Percentiles rank a stretch among this genome's conserved stretches.
Conservation (phyloP, 92 coral and sea anemone genomes). For the Isaurus tuberculatus region DNA sequence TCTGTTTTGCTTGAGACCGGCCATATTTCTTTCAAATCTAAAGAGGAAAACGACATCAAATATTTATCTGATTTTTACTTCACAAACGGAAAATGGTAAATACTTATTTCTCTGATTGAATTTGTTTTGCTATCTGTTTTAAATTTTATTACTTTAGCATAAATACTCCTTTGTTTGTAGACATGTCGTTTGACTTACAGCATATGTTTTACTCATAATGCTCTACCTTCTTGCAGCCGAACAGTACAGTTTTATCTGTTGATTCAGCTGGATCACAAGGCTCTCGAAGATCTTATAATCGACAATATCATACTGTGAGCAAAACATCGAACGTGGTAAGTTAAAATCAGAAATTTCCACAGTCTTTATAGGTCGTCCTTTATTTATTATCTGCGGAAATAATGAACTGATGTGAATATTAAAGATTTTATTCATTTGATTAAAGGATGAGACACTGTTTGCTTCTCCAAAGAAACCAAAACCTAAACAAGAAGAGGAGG, state of each 20-base stretch:
- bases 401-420: background rate
- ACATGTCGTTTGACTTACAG: background rate
- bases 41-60: background rate
- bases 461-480: slow-evolving; percentile 93
- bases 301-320: slow-evolving; percentile 95
- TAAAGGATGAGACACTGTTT: slow-evolving; percentile 91
- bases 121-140: background rate
- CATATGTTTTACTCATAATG: background rate
- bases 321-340: slow-evolving; percentile 98
- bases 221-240: slow-evolving; percentile 67
- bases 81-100: slow-evolving; percentile 23
- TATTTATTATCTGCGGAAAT: background rate
- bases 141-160: background rate
- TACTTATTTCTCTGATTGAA: background rate
- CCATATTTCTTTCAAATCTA: slow-evolving; percentile 30
- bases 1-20: slow-evolving; percentile 23
- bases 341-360: background rate
- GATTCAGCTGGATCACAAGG: slow-evolving; percentile 93
- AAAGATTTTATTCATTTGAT: slow-evolving; percentile 6
- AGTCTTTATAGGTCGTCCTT: background rate
- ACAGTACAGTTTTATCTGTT: slow-evolving; percentile 89
- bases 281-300: slow-evolving; percentile 88
- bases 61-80: background rate
- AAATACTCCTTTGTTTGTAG: background rate
- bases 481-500: slow-evolving; percentile 81